phyloP scores from a whole-genome alignment of 2,888 invertebrate genomes.

The Rotaria macrura region DNA sequence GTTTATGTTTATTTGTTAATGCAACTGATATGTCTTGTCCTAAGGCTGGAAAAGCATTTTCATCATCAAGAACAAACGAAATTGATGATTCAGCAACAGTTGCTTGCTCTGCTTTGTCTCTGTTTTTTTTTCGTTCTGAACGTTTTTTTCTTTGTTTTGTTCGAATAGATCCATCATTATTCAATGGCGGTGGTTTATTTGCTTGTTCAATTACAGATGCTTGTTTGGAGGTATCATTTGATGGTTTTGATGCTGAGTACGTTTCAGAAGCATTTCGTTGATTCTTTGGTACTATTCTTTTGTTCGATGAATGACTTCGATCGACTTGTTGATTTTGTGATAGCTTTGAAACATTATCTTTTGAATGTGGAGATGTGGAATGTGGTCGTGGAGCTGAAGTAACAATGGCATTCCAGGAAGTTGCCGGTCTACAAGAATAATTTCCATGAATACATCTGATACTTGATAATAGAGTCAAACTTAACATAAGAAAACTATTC shows the following conservation, averaged over 20 bases:
- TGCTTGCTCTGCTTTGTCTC: background rate
- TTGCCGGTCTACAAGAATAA: background rate
- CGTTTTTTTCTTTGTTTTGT: background rate
- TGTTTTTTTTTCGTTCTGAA: background rate
- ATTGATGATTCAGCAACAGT: background rate
- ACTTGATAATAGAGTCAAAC: no score
- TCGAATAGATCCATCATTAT: background rate
- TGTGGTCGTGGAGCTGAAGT: background rate
- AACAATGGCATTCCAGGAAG: background rate
- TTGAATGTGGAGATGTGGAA: background rate
- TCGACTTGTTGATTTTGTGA: background rate
- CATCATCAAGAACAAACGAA: background rate
- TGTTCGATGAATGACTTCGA: background rate
- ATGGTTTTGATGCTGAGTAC: background rate
- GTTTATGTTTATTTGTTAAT: background rate
- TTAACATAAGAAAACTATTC: no score
- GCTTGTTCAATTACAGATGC: background rate
- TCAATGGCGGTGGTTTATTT: background rate
- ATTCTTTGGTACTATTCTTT: no score
- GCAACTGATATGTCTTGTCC: background rate
- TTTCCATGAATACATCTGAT: no score
- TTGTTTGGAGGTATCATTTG: background rate
- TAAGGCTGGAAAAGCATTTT: constrained; percentile 7
- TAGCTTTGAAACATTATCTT: background rate
- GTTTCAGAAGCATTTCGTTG: no score